Evolutionary conservation across 2,113 vertebrate genomes (phyloP).

Genomic region (Tupaia tana): DNA sequence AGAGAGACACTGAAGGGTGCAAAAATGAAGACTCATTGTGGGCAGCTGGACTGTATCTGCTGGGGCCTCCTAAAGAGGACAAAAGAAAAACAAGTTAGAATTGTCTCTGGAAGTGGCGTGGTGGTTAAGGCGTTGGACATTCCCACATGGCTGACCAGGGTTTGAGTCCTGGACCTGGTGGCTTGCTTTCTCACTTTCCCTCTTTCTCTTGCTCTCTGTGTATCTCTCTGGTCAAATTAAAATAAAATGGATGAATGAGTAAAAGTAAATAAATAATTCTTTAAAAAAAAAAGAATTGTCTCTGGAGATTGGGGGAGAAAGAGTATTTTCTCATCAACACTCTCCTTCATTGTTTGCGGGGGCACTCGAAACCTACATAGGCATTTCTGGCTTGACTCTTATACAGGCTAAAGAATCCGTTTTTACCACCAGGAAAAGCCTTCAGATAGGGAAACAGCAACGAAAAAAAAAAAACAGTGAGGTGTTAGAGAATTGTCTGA

Average conservation of each 20-base stretch:
- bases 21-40: not conserved
- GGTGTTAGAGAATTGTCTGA: not conserved
- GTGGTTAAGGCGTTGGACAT: no score
- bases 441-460: not conserved
- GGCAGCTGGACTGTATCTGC: not conserved
- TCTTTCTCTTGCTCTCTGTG: no score
- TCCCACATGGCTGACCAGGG: no score
- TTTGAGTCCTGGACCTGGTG: no score
- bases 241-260: no score
- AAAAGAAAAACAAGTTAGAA: not conserved
- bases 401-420: not conserved
- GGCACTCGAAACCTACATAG: not conserved
- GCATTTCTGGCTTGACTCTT: not conserved
- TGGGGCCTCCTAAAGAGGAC: not conserved
- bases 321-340: not conserved
- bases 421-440: not conserved
- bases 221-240: no score
- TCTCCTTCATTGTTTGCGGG: not conserved
- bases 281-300: no score
- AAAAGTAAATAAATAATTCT: no score
- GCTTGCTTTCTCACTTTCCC: no score
- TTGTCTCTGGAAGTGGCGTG: no score
- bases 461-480: not conserved
- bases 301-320: not conserved
- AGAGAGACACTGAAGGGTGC: accelerated